phyloP scores from a whole-genome alignment of 1,140 invertebrate genomes.

The Platorchestia sp. region DNA sequence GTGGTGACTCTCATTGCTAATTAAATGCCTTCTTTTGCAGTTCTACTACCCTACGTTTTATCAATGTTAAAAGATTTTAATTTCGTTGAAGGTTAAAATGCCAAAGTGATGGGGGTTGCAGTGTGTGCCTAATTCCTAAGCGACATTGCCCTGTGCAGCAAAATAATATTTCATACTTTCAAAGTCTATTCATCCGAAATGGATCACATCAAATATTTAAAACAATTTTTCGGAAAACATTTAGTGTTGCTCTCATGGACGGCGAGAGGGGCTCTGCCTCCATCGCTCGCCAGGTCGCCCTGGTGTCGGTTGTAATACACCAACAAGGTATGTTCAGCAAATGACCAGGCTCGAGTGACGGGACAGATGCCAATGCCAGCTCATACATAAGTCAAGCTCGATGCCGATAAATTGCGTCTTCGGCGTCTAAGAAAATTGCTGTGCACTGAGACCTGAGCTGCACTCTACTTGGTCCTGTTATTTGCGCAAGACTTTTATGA shows the following conservation, averaged over 20 bases:
- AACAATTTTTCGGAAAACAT: not conserved
- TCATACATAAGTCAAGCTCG: slow-evolving; percentile 20
- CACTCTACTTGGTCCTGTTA: not conserved
- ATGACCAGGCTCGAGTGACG: not conserved
- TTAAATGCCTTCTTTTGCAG: not conserved
- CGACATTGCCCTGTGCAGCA: not conserved
- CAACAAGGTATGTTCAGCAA: not conserved
- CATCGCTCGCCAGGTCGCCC: not conserved
- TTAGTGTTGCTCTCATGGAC: not conserved
- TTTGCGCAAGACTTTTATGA: not conserved
- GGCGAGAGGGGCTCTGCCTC: not conserved
- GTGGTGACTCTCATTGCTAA: not conserved
- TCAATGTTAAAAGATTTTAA: not conserved
- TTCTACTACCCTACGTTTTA: not conserved
- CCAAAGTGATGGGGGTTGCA: not conserved
- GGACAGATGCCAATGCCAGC: slow-evolving; percentile 25
- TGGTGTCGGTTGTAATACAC: not conserved
- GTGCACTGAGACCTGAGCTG: not conserved
- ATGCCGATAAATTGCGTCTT: slow-evolving; percentile 20
- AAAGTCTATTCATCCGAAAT: not conserved
- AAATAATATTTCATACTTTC: not conserved
- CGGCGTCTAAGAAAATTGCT: not conserved
- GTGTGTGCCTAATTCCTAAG: not conserved
- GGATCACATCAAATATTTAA: not conserved
- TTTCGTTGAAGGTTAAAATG: not conserved